These are phyloP conservation scores for Sinocyclocheilus grahami DNA, from an alignment of 2,113 vertebrate species.

Conservation along the genomic window DNA sequence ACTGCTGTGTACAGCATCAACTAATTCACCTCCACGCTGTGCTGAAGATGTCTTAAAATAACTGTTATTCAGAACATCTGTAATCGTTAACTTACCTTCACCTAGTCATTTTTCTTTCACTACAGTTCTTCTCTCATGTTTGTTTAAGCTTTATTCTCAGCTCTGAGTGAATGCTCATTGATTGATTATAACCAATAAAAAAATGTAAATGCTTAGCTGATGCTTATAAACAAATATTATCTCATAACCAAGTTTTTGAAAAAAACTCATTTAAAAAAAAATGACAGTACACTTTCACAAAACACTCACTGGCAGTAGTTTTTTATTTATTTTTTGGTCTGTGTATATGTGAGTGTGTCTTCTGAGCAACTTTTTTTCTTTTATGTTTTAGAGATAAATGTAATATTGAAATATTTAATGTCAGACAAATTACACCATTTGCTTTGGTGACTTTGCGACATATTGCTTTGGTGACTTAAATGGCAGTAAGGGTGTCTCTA, in stretches of 20 bases:
- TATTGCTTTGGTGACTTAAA: not conserved
- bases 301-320: not conserved
- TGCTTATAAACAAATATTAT: not conserved
- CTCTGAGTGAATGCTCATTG: not conserved
- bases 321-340: not conserved
- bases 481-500: not conserved
- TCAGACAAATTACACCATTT: not conserved
- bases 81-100: not conserved
- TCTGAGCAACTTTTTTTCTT: slow-evolving; percentile 10
- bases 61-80: not conserved
- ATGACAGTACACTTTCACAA: not conserved
- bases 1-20: not conserved
- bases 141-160: not conserved
- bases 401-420: not conserved
- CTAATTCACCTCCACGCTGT: not conserved
- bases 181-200: not conserved
- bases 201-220: not conserved
- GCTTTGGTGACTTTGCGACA: not conserved
- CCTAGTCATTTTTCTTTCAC: not conserved
- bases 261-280: not conserved
- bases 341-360: not conserved
- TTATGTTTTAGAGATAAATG: not conserved
- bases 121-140: not conserved
- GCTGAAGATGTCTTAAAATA: not conserved
- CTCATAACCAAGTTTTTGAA: not conserved